A percentile compares a stretch with the other conserved stretches of the same genome.
phyloP scores from a whole-genome alignment of 2,888 invertebrate species.

The Drosophila neutralis region DNA sequence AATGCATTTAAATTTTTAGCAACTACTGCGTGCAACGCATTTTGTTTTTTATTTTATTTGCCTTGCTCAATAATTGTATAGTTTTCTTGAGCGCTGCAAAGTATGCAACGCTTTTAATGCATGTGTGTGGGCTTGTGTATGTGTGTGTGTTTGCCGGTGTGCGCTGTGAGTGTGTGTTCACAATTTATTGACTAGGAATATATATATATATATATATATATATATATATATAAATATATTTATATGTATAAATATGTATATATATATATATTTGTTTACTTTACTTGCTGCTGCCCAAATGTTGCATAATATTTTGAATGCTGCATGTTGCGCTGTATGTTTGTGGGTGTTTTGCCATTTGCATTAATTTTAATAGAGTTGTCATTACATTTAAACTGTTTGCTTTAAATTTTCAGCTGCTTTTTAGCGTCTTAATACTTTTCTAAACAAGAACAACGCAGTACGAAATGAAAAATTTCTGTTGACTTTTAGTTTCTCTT shows the following conservation, averaged over 20 bases:
- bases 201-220: neutral
- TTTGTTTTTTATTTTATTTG: conserved; percentile 2
- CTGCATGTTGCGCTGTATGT: conserved; percentile 14
- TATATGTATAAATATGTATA: neutral
- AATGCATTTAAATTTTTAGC: conserved; percentile 38
- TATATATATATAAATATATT: conserved; percentile 24
- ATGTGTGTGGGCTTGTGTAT: conserved; percentile 1
- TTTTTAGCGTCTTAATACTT: conserved; percentile 52
- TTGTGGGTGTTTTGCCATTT: conserved; percentile 13
- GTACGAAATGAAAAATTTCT: conserved; percentile 25
- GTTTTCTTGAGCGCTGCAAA: conserved; percentile 48
- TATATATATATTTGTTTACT: conserved; percentile 16
- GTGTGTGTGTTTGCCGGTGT: conserved; percentile 17
- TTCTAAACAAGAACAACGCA: conserved; percentile 82
- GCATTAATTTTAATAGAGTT: conserved; percentile 34
- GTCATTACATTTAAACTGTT: conserved; percentile 20
- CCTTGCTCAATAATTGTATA: conserved; percentile 25
- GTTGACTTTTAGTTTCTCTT: conserved; percentile 12
- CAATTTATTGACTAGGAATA: conserved; percentile 71
- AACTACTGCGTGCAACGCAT: conserved; percentile 44
- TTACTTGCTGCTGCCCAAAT: conserved; percentile 26
- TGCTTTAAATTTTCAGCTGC: conserved; percentile 14
- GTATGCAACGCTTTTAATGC: conserved; percentile 58
- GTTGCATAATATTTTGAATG: conserved; percentile 6
- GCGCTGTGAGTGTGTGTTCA: conserved; percentile 42